A percentile compares a stretch with the other conserved stretches of the same genome.
Evolutionary conservation across 2,888 invertebrate species (phyloP).

Genomic region (Galerucella nymphaeae): DNA sequence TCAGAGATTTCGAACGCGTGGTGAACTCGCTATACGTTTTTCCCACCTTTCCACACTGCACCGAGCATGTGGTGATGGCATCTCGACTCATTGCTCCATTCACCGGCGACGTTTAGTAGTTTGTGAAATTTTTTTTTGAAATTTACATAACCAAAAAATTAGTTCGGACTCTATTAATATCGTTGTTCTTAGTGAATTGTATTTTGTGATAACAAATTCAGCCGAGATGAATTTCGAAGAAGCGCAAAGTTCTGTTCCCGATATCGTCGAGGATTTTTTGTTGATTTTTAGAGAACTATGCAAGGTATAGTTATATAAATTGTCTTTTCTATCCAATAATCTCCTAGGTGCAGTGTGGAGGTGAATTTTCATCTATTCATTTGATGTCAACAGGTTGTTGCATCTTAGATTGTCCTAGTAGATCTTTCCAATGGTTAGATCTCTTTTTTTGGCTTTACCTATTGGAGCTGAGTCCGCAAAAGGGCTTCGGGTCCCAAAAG

Average conservation of each 20-base stretch:
- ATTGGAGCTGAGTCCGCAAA: too few relatives aligned
- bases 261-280: constrained; percentile 78
- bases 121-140: neutral
- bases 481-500: too few relatives aligned
- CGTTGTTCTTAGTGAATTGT: constrained; percentile 1
- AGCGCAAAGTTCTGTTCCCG: constrained; percentile 72
- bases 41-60: constrained; percentile 1
- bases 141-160: constrained; percentile 1
- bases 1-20: neutral
- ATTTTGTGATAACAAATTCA: constrained; percentile 4
- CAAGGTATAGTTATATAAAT: constrained; percentile 38
- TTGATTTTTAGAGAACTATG: constrained; percentile 42
- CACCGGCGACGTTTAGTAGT: neutral
- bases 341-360: too few relatives aligned
- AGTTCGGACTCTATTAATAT: neutral
- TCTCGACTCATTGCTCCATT: constrained; percentile 10
- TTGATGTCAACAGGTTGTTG: too few relatives aligned
- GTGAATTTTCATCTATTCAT: too few relatives aligned
- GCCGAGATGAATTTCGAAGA: constrained; percentile 75
- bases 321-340: too few relatives aligned
- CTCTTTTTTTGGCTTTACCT: too few relatives aligned
- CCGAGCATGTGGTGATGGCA: constrained; percentile 8
- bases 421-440: too few relatives aligned
- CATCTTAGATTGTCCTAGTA: too few relatives aligned
- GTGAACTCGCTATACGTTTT: neutral